Conservation (phyloP, 2,888 invertebrate species). For the Leptopilina myrica region DNA sequence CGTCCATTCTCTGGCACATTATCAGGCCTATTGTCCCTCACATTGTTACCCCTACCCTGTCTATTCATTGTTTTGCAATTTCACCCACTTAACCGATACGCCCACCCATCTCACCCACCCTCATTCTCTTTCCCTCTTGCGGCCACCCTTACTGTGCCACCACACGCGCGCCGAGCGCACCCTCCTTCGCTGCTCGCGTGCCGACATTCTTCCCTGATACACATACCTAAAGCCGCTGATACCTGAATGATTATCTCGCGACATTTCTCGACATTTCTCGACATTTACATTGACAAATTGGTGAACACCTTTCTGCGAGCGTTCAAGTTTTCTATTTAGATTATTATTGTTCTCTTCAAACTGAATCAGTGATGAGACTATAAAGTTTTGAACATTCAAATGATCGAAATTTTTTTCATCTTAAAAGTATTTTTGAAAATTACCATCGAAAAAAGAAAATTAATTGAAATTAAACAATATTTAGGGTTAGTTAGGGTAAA, state of each 20-base stretch:
- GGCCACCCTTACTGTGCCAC: conserved; percentile 11
- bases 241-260: conserved; percentile 16
- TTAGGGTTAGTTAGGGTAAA: too few species aligned
- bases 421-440: too few species aligned
- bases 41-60: conserved; percentile 73
- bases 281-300: too few species aligned
- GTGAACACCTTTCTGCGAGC: too few species aligned
- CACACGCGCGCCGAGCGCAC: background rate
- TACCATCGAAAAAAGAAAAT: too few species aligned
- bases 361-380: too few species aligned
- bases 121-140: conserved; percentile 34
- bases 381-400: too few species aligned
- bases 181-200: conserved; percentile 33
- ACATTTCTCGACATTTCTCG: too few species aligned
- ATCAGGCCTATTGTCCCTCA: conserved; percentile 77
- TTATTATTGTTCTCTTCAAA: too few species aligned
- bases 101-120: conserved; percentile 60
- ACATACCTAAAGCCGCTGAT: conserved; percentile 14
- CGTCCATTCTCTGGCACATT: conserved; percentile 76
- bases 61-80: conserved; percentile 76
- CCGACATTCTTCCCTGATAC: conserved; percentile 35
- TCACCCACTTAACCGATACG: conserved; percentile 76
- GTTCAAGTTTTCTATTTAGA: too few species aligned
- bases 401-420: too few species aligned
- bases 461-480: too few species aligned